Base-by-base conservation (phyloP, 2,113 vertebrate genomes). In the Lophura nycthemera region DNA sequence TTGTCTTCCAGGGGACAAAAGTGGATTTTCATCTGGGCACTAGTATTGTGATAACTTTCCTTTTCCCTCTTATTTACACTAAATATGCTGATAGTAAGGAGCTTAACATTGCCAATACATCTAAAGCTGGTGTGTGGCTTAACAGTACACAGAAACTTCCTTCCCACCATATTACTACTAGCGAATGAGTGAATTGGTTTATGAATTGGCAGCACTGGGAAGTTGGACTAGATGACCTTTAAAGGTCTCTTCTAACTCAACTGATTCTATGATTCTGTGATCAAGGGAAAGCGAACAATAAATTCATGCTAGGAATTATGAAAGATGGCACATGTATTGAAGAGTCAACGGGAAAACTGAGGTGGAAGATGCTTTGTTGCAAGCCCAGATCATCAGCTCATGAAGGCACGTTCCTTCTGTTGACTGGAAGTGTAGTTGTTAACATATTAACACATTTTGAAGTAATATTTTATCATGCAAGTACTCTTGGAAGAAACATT, bases 61-160 rank as follows among this genome's bases (percentile, higher is more conserved):
- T 16, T 89, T 73, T 54, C 11, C 24, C 9, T 69, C 15, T 38
- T 83, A 0, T 38, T 2, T 8, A 15, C 21, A 30, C 8, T 77
- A 30, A 80, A 59, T 25, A 74, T 10, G 29, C 12, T 50, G 42
- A 25, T 20, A 5, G 63, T 73, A 74, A 80, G 60, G 56, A 76
- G 10, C 18, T 72, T 59, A 25, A 34, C 1, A 0, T 4, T 82
- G 63, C 20, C 78, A 21, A 25, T 42, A 30, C 0, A 0, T 77
- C 36, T 50, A 50, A 65, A 79, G 43, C 32, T 2, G 1, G 7
- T 10, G 2, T 65, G 42, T 43, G 32, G 38, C 65, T 65, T 63
- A 79, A 64, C 8, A 42, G 7, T 4, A 42, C 7, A 22, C 22
- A 40, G 64, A 47, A 64, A 64, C 72, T 74, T 75, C n/a, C 13